Evolutionary conservation across 2,113 vertebrate species (phyloP).

Genomic region (Drymodes brunneopygia): DNA sequence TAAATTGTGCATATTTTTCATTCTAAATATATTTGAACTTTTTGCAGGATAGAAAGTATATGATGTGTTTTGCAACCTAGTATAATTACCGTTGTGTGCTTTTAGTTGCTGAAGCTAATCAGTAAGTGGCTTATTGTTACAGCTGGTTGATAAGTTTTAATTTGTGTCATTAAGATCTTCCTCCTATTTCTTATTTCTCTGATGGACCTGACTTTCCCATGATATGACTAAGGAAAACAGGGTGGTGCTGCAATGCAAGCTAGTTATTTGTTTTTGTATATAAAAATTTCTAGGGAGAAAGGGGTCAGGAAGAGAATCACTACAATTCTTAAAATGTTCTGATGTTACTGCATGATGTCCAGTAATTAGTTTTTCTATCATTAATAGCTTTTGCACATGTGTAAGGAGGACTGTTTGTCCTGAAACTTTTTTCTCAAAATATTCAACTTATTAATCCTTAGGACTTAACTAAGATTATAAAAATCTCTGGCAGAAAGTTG

Average conservation of each 20-base stretch:
- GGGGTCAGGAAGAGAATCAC: neutral
- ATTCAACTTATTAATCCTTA: neutral
- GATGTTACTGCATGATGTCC: neutral
- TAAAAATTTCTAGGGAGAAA: neutral
- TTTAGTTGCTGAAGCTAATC: neutral
- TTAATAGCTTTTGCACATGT: neutral
- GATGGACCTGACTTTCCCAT: neutral
- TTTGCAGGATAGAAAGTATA: neutral
- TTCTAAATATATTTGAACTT: neutral
- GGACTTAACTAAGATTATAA: neutral
- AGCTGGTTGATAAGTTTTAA: neutral
- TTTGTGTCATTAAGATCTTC: neutral
- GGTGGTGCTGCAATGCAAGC: neutral
- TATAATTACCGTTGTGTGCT: neutral
- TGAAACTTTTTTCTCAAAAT: neutral
- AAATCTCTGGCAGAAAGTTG: neutral
- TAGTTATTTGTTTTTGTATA: neutral
- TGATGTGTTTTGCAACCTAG: neutral
- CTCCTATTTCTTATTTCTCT: neutral
- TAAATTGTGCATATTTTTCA: neutral
- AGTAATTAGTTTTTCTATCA: neutral
- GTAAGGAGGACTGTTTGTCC: neutral
- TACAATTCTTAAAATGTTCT: neutral
- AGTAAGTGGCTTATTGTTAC: neutral
- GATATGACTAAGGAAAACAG: neutral